Conservation (phyloP, 2,888 invertebrate species). For the Synergus umbraculus region DNA sequence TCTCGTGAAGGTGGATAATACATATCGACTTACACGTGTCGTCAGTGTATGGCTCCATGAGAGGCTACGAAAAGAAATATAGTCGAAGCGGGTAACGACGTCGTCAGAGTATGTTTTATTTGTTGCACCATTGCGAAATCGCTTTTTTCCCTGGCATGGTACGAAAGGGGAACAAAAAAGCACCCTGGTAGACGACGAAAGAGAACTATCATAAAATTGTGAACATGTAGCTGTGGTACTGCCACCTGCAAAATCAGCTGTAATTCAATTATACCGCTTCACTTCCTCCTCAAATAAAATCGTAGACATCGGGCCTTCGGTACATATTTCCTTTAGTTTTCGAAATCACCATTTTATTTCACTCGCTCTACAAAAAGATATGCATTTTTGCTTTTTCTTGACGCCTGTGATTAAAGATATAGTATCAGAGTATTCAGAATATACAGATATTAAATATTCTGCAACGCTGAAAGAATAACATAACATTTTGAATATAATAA, state of each 20-base stretch:
- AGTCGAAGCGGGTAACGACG: constrained; percentile 51
- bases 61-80: constrained; percentile 49
- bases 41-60: constrained; percentile 46
- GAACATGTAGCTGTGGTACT: not conserved
- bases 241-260: constrained; percentile 25
- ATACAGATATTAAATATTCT: too few relatives aligned
- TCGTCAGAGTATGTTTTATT: constrained; percentile 53
- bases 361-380: not conserved
- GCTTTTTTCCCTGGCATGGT: constrained; percentile 25
- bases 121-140: constrained; percentile 47
- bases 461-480: too few relatives aligned
- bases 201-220: constrained; percentile 8
- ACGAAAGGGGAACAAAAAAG: not conserved
- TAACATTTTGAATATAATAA: too few relatives aligned
- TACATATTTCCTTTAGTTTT: not conserved
- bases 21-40: constrained; percentile 43
- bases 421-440: too few relatives aligned
- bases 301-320: not conserved
- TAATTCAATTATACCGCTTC: not conserved
- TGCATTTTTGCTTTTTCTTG: not conserved
- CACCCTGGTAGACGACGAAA: not conserved
- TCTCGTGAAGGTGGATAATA: constrained; percentile 18
- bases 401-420: too few relatives aligned
- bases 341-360: not conserved
- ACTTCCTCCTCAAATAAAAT: not conserved